A percentile compares a stretch with the other conserved stretches of the same genome.
phyloP scores from a whole-genome alignment of 2,113 vertebrate species.

The Dryoscopus gambensis region DNA sequence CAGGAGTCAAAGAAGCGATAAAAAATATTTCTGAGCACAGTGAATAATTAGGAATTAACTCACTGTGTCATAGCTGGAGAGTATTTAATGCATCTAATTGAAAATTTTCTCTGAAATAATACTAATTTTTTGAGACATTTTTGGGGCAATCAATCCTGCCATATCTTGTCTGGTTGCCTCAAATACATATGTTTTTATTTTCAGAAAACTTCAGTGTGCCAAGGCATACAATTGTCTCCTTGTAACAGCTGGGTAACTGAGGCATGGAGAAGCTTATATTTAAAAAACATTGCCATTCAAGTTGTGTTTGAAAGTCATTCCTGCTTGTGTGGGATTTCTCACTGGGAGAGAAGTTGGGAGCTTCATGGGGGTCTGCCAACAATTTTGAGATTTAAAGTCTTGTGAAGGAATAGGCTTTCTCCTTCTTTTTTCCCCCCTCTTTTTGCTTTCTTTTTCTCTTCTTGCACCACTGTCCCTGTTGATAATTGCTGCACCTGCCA shows the following conservation, averaged over 20 bases:
- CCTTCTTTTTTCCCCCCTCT: fast-evolving
- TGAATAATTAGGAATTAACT: conserved; percentile 15
- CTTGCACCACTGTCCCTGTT: not conserved
- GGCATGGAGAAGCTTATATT: not conserved
- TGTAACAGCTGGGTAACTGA: not conserved
- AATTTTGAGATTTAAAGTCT: not conserved
- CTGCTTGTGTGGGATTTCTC: not conserved
- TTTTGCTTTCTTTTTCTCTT: not conserved
- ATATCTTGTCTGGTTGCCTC: not conserved
- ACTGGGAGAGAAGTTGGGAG: not conserved
- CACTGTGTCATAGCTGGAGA: not conserved
- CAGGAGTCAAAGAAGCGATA: conserved; percentile 15
- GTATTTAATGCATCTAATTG: not conserved
- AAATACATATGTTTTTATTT: not conserved
- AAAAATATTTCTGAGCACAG: not conserved
- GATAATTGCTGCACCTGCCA: not conserved
- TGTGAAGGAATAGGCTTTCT: not conserved
- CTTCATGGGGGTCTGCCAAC: not conserved
- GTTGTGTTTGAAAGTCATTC: not conserved
- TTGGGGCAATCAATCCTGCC: not conserved
- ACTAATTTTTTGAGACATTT: not conserved
- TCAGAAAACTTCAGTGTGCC: not conserved
- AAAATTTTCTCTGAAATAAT: not conserved
- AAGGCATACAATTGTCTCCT: not conserved
- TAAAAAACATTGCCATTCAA: not conserved